phyloP scores from a whole-genome alignment of 2,888 invertebrate genomes.

The Drosophila rellima region DNA sequence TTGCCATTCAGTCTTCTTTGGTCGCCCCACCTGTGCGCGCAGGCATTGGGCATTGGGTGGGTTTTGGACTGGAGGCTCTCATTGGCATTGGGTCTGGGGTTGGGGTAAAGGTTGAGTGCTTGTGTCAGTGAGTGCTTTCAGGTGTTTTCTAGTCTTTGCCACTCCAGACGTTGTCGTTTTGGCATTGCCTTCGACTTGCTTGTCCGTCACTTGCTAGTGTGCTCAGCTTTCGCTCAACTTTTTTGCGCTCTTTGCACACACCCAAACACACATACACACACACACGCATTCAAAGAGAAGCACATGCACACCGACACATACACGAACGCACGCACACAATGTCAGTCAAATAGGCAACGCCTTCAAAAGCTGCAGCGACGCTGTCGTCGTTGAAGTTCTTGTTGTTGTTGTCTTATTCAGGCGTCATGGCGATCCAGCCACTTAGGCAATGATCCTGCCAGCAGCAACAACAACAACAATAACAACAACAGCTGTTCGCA shows the following conservation, averaged over 20 bases:
- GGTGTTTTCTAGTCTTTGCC: conserved; percentile 68
- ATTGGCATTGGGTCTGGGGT: conserved; percentile 17
- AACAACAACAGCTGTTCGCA: conserved; percentile 27
- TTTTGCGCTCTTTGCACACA: conserved; percentile 58
- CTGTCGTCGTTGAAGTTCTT: conserved; percentile 20
- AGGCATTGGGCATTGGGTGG: conserved; percentile 62
- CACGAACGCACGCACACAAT: conserved; percentile 38
- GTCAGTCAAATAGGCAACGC: conserved; percentile 80
- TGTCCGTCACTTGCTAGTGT: conserved; percentile 55
- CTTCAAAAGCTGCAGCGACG: conserved; percentile 78
- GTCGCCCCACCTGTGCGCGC: conserved; percentile 71
- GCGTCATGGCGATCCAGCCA: conserved; percentile 70
- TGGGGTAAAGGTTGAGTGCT: conserved; percentile 39
- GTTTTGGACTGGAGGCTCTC: conserved; percentile 1
- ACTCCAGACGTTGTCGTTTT: conserved; percentile 44
- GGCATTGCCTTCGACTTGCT: conserved; percentile 36
- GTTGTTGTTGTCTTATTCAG: conserved; percentile 18
- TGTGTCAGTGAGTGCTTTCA: conserved; percentile 71
- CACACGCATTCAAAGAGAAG: conserved; percentile 46
- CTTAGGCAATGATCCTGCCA: conserved; percentile 74
- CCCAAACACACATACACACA: conserved; percentile 36
- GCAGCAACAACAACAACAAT: conserved; percentile 28
- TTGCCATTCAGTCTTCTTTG: conserved; percentile 76
- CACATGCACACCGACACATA: conserved; percentile 38
- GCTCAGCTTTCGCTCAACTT: conserved; percentile 73